phyloP scores from a whole-genome alignment of 2,797 vertebrate species.

The Notolepis coatsorum region DNA sequence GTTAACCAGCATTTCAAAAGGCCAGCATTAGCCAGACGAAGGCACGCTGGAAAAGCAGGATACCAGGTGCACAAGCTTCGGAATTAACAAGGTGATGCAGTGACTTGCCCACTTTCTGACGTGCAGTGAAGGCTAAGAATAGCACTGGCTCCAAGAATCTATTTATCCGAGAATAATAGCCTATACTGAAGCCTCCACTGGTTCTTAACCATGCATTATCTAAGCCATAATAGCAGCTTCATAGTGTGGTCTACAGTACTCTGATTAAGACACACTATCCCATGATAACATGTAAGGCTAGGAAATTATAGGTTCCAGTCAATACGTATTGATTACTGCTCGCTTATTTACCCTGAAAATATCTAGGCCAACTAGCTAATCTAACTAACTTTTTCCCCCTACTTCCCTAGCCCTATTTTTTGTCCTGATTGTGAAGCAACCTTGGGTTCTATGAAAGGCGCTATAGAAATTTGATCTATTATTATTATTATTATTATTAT shows the following conservation, averaged over 20 bases:
- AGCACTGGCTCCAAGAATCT: slow-evolving; percentile 9
- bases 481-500: too few relatives aligned
- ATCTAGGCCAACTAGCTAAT: too few relatives aligned
- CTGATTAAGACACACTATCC: background rate
- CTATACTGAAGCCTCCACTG: slow-evolving; percentile 2
- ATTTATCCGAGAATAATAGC: slow-evolving; percentile 22
- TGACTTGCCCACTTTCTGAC: slow-evolving; percentile 24
- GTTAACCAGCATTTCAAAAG: slow-evolving; percentile 59
- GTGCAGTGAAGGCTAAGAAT: slow-evolving; percentile 30
- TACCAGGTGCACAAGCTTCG: slow-evolving; percentile 57
- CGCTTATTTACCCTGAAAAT: background rate
- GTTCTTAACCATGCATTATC: slow-evolving; percentile 11
- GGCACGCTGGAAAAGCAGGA: slow-evolving; percentile 38
- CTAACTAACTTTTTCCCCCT: too few relatives aligned
- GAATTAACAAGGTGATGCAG: slow-evolving; percentile 51
- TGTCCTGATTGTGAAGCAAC: too few relatives aligned
- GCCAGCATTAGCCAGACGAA: slow-evolving; percentile 36
- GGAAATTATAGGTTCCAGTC: background rate
- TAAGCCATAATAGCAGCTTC: background rate
- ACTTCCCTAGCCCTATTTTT: too few relatives aligned
- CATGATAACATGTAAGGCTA: background rate
- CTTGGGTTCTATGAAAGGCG: too few relatives aligned
- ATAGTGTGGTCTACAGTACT: background rate
- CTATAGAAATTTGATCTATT: too few relatives aligned
- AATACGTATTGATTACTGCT: background rate